phyloP scores from a whole-genome alignment of 2,797 vertebrate genomes.

The Iguana delicatissima region DNA sequence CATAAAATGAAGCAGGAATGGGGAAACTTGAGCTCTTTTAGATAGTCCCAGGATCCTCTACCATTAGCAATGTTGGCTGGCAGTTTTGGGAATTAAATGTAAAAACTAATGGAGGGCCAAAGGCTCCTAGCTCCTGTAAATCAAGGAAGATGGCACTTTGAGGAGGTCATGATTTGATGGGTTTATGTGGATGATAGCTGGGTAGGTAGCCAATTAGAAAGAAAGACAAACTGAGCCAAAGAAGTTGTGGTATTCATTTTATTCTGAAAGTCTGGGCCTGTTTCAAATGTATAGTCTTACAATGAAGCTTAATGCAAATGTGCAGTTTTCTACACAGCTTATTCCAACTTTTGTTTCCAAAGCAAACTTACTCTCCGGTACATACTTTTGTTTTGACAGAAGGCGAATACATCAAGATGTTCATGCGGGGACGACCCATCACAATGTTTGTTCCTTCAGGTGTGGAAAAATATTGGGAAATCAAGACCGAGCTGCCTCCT shows the following conservation, averaged over 20 bases:
- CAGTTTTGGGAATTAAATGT: no score
- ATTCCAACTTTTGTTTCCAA: conserved; percentile 47
- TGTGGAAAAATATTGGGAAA: conserved; percentile 92
- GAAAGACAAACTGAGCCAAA: background rate
- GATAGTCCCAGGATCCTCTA: no score
- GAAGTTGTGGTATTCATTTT: background rate
- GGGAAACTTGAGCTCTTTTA: no score
- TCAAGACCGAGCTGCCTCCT: conserved; percentile 91
- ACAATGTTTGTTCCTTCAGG: conserved; percentile 99
- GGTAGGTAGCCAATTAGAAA: background rate
- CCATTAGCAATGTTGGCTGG: no score
- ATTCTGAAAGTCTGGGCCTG: conserved; percentile 13
- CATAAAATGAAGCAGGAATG: background rate
- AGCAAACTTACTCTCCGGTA: conserved; percentile 62
- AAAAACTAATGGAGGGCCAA: no score
- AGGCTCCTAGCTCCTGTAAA: no score
- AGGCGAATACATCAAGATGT: conserved; percentile 97
- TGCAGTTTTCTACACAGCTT: conserved; percentile 44
- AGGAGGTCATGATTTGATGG: background rate
- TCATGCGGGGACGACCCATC: conserved; percentile 97
- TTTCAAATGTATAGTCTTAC: background rate
- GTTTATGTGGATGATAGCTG: background rate
- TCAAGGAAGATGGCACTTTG: no score
- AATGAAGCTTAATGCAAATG: background rate
- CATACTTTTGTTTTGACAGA: conserved; percentile 85